These are phyloP conservation scores for Notarius quadriscutis DNA, from an alignment of 2,113 vertebrate genomes.

Conservation along the genomic window DNA sequence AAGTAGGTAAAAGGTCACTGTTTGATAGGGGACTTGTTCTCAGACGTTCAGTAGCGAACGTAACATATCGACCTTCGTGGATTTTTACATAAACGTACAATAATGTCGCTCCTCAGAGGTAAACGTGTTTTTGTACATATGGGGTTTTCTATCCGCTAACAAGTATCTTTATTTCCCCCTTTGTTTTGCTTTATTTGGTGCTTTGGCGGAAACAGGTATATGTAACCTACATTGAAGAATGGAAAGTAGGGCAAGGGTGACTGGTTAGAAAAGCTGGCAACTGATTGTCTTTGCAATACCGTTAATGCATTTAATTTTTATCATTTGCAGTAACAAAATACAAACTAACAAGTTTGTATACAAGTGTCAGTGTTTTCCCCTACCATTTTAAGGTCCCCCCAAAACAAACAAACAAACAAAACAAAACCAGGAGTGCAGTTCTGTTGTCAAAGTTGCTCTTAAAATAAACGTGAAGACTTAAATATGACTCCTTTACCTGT, in stretches of 20 bases:
- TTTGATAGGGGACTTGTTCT: not conserved
- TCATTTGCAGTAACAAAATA: not conserved
- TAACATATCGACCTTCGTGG: conserved; percentile 2
- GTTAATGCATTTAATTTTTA: not conserved
- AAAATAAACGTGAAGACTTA: too few relatives aligned
- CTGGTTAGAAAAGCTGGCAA: not conserved
- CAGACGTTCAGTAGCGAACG: not conserved
- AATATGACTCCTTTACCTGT: too few relatives aligned
- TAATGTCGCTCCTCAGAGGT: conserved; percentile 78
- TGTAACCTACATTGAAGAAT: not conserved
- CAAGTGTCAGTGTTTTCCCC: too few relatives aligned
- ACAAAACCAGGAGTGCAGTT: too few relatives aligned
- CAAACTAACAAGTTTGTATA: not conserved
- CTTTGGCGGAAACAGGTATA: not conserved
- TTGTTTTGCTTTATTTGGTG: not conserved
- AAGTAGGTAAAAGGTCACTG: conserved; percentile 63
- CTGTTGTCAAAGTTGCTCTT: too few relatives aligned
- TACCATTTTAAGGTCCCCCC: too few relatives aligned
- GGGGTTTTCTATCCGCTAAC: not conserved
- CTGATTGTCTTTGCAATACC: not conserved
- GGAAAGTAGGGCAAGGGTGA: not conserved
- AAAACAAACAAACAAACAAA: too few relatives aligned
- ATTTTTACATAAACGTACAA: conserved; percentile 13
- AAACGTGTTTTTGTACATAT: conserved; percentile 38
- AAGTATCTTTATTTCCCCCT: not conserved